Evolutionary conservation across 2,888 invertebrate genomes (phyloP), one percentile per base, ranked within the genome.

Genomic region (Pegoplata infirma): DNA sequence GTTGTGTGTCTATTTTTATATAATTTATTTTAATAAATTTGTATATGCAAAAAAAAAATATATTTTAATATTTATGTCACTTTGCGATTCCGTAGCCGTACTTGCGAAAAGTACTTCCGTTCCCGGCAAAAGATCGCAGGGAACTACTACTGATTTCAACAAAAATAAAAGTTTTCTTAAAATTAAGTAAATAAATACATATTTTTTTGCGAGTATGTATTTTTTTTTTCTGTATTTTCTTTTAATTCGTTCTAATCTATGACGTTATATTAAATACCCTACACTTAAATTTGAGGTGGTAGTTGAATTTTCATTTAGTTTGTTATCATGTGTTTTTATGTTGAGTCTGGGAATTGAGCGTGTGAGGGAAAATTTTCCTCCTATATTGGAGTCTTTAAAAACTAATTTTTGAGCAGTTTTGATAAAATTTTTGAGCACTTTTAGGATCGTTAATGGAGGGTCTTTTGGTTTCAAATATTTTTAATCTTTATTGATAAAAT

Each of bases 111-210:
- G 77, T 77, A 84, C 84, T 82, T 84, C 83, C 84, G 81, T 80
- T 69, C 82, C 75, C 81, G 80, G 69, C 80, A 44, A 64, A 63
- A 67, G 74, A 68, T 75, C 72, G 76, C 67, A 69, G 83, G 83
- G 69, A 83, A 84, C n/a, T n/a, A n/a, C n/a, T n/a, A n/a, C 83
- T 84, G 82, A 85, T 14, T 67, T 40, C 5, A n/a, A 40, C 36
- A n/a, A n/a, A 40, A 25, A 25, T 5, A 25, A 40, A 40, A 40
- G 2, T 40, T n/a, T 40, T 12, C 36, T 40, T n/a, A 40, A 40
- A 40, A 40, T n/a, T 8, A 40, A 40, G 36, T 40, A n/a, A 40
- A 40, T 40, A 40, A n/a, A n/a, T 10, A 32, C 32, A 32, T 10
- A 36, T 32, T 56, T n/a, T n/a, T n/a, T n/a, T n/a, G n/a, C n/a